Evolutionary conservation across 2,888 invertebrate genomes (phyloP), one percentile per base, ranked within the genome.

Genomic region (Rhagium mordax): DNA sequence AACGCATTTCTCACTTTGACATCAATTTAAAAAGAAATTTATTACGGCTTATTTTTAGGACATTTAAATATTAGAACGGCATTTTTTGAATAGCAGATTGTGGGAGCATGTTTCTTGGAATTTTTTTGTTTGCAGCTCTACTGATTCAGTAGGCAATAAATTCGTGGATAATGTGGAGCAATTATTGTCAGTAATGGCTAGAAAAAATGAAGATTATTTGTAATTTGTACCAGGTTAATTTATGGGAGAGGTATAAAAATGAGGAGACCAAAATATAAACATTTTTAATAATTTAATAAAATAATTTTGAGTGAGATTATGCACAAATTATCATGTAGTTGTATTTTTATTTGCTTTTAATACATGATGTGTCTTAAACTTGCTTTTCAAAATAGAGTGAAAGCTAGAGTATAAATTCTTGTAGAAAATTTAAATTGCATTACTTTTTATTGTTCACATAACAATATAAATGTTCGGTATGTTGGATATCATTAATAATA

Each of bases 21-120:
- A 61, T 10, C 49, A 67, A 71, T 66, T 71, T 51, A 47, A 51
- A 61, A 60, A 20, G 29, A 53, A 61, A 71, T 71, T 71, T 71
- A 71, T 71, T 33, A 59, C 51, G 53, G 16, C 15, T 51, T 21
- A 53, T 67, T 61, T 41, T 61, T 66, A 24, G 49, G n/a, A 48
- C 15, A 15, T 29, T 49, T 27, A 24, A 64, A 49, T 33, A 67
- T 47, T 21, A n/a, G 41, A 59, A 20, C 18, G 4, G 16, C 10
- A 16, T 51, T 53, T 70, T 70, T 21, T 27, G 16, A 29, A 27
- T 64, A 57, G 64, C 57, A 64, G 57, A 64, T 70, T 53, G 21
- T 18, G 49, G 15, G 49, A 59, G 47, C 15, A 48, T 24, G 55
- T 68, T 49, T 48, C 29, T 33, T 15, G n/a, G 41, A n/a, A 41